Percentiles rank a stretch among this genome's conserved stretches.
Evolutionary conservation across 2,888 invertebrate genomes (phyloP).

Genomic region (Eueremaeus valkanovi): DNA sequence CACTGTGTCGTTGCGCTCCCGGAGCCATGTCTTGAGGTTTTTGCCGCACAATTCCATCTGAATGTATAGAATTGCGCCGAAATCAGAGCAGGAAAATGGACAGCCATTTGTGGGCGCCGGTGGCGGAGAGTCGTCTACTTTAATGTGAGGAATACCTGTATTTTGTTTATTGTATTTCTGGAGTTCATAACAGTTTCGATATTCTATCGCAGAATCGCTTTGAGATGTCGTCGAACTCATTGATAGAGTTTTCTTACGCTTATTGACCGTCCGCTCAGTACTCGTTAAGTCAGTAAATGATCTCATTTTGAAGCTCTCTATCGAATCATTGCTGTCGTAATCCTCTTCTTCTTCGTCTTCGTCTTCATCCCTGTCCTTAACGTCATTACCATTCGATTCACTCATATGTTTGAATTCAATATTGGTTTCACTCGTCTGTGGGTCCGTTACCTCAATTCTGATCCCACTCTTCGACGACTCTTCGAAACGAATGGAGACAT

Average conservation of each 20-base stretch:
- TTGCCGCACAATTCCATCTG: slow-evolving; percentile 77
- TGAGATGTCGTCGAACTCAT: slow-evolving; percentile 21
- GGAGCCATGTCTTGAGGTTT: slow-evolving; percentile 71
- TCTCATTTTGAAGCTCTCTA: neutral
- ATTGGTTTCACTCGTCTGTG: neutral
- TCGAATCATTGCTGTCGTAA: neutral
- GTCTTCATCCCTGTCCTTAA: neutral
- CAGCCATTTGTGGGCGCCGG: too few species aligned
- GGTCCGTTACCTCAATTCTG: neutral
- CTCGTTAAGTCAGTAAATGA: neutral
- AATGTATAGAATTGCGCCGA: slow-evolving; percentile 63
- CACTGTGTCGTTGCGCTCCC: slow-evolving; percentile 58
- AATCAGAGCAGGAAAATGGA: slow-evolving; percentile 14
- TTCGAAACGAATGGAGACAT: slow-evolving; percentile 23
- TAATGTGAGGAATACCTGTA: neutral
- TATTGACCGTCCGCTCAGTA: neutral
- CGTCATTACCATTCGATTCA: neutral
- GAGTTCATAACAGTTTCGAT: neutral
- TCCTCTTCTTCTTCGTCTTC: neutral
- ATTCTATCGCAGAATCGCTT: slow-evolving; percentile 1
- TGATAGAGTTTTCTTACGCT: slow-evolving; percentile 3
- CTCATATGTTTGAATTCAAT: neutral
- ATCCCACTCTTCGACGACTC: slow-evolving; percentile 24
- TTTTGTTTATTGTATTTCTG: neutral
- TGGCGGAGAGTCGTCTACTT: neutral